Percentiles rank a stretch among this genome's conserved stretches.
Evolutionary conservation across 2,888 invertebrate genomes (phyloP).

Genomic region (Palloptera scutellata): DNA sequence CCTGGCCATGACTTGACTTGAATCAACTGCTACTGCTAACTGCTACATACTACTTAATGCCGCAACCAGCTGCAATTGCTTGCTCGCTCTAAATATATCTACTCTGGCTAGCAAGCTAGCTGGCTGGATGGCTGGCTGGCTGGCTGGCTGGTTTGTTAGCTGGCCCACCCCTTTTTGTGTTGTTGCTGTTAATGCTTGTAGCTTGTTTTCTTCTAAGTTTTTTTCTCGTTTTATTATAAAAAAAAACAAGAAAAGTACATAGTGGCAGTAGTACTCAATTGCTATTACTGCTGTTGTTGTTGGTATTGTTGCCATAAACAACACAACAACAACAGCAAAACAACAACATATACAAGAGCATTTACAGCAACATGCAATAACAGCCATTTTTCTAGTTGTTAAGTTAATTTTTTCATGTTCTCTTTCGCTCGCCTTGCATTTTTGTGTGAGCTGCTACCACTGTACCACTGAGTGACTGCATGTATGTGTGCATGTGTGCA

Average conservation of each 20-base stretch:
- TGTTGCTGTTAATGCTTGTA: not conserved
- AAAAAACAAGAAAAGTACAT: not conserved
- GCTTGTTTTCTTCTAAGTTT: slow-evolving; percentile 12
- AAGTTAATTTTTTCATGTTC: slow-evolving; percentile 64
- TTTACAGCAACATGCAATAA: slow-evolving; percentile 59
- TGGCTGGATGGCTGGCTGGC: slow-evolving; percentile 33
- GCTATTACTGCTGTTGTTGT: slow-evolving; percentile 27
- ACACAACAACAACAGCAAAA: slow-evolving; percentile 40
- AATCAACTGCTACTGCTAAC: too few relatives aligned
- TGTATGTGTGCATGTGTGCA: not conserved
- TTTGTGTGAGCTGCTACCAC: slow-evolving; percentile 4
- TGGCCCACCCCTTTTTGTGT: slow-evolving; percentile 22
- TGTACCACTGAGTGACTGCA: not conserved
- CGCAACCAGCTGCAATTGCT: too few relatives aligned
- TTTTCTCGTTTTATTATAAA: not conserved
- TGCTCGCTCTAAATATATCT: too few relatives aligned
- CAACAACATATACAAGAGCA: slow-evolving; percentile 30
- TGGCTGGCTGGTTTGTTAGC: slow-evolving; percentile 32
- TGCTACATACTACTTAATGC: too few relatives aligned
- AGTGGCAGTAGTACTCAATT: not conserved
- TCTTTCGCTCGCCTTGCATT: slow-evolving; percentile 41
- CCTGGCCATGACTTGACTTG: slow-evolving; percentile 3
- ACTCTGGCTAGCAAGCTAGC: too few relatives aligned
- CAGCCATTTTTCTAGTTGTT: slow-evolving; percentile 64
- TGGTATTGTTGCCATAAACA: slow-evolving; percentile 30